Evolutionary conservation across 2,888 invertebrate species (phyloP).

Genomic region (Idaea biselata): DNA sequence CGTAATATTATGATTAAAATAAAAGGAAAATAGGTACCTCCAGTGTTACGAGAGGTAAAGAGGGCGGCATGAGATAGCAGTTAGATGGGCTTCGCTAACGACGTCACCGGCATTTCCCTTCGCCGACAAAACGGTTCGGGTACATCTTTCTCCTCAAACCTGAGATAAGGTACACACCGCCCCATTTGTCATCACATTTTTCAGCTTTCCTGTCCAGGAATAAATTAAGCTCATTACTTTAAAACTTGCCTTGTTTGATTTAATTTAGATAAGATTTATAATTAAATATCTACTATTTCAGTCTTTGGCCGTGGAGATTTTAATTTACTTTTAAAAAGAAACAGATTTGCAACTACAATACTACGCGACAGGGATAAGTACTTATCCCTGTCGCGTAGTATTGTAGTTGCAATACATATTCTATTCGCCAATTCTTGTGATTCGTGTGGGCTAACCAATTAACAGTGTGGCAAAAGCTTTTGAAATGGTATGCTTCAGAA

Average conservation of each 20-base stretch:
- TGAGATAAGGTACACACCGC: conserved; percentile 55
- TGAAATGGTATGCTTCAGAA: too few relatives aligned
- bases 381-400: too few relatives aligned
- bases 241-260: conserved; percentile 18
- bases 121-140: conserved; percentile 54
- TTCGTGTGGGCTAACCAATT: too few relatives aligned
- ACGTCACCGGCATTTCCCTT: conserved; percentile 55
- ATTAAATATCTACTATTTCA: too few relatives aligned
- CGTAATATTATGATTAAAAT: conserved; percentile 16
- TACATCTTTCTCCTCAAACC: conserved; percentile 55
- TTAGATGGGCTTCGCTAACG: conserved; percentile 58
- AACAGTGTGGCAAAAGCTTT: too few relatives aligned
- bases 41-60: conserved; percentile 38
- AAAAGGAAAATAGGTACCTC: conserved; percentile 52
- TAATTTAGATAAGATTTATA: conserved; percentile 24
- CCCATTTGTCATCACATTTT: conserved; percentile 67
- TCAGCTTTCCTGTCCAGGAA: conserved; percentile 28
- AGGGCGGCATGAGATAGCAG: conserved; percentile 47
- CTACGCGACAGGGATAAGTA: too few relatives aligned
- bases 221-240: conserved; percentile 2
- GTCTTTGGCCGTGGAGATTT: too few relatives aligned
- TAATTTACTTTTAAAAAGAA: too few relatives aligned
- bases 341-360: too few relatives aligned
- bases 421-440: too few relatives aligned
- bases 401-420: too few relatives aligned